Evolutionary conservation across 2,888 invertebrate genomes (phyloP).

Genomic region (Andrena praecox): DNA sequence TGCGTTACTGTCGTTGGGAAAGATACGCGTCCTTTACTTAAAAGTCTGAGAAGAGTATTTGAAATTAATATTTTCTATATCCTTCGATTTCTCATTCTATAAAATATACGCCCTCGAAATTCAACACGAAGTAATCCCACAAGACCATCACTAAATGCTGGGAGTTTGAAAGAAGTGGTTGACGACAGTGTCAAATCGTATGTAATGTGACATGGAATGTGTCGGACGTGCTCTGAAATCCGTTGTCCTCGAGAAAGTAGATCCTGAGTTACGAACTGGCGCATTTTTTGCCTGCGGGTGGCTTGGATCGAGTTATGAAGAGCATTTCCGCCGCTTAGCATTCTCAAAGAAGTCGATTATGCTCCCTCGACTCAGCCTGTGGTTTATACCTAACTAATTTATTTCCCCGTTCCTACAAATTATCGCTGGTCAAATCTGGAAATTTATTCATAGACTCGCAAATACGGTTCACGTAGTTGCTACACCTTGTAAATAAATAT

Average conservation of each 20-base stretch:
- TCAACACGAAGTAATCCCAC: no score
- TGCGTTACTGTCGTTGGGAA: no score
- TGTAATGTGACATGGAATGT: conserved; percentile 15
- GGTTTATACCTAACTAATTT: conserved; percentile 3
- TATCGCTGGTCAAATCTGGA: background rate
- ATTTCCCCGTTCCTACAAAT: background rate
- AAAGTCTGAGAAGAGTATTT: no score
- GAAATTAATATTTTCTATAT: no score
- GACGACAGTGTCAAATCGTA: no score
- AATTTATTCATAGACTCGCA: background rate
- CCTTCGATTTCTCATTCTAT: no score
- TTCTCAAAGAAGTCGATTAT: conserved; percentile 55
- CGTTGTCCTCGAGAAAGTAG: conserved; percentile 48
- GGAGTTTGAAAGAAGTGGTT: no score
- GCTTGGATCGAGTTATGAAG: conserved; percentile 71
- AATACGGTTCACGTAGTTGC: background rate
- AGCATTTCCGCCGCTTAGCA: conserved; percentile 75
- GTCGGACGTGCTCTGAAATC: conserved; percentile 16
- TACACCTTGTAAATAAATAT: no score
- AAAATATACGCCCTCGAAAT: no score
- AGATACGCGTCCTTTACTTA: no score
- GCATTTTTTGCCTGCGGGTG: conserved; percentile 32
- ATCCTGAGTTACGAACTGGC: conserved; percentile 42
- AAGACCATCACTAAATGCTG: no score
- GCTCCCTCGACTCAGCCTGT: background rate